Percentiles rank a stretch among this genome's conserved stretches.
Conservation (phyloP, 2,888 invertebrate genomes). For the Ligdia adustata region DNA sequence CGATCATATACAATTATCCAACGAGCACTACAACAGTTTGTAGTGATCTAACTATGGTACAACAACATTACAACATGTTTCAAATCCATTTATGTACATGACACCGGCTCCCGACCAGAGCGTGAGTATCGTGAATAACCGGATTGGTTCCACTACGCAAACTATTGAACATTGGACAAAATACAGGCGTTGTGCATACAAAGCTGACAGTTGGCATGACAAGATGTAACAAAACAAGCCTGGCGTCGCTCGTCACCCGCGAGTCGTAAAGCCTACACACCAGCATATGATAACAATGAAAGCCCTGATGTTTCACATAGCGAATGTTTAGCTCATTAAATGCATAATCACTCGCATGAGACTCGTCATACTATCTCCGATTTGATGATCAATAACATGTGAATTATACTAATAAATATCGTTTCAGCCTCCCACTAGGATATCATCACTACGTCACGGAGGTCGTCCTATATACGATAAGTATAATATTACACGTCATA, state of each 20-base stretch:
- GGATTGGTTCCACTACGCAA: slow-evolving; percentile 24
- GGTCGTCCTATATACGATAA: too few species aligned
- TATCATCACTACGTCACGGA: too few species aligned
- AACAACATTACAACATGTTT: background rate
- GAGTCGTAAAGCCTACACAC: slow-evolving; percentile 25
- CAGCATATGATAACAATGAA: slow-evolving; percentile 32
- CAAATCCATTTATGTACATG: background rate
- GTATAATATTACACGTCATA: too few species aligned
- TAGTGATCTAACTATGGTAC: too few species aligned
- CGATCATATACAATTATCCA: too few species aligned
- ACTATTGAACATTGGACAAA: slow-evolving; percentile 7
- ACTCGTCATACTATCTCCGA: slow-evolving; percentile 12
- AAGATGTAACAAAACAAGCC: slow-evolving; percentile 11
- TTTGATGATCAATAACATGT: slow-evolving; percentile 6
- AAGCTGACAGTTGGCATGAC: slow-evolving; percentile 24
- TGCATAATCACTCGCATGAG: slow-evolving; percentile 19
- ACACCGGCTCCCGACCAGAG: background rate
- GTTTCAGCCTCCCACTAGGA: too few species aligned
- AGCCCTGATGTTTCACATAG: slow-evolving; percentile 24
- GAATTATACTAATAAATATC: too few species aligned
- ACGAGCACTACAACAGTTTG: too few species aligned
- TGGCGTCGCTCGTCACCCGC: slow-evolving; percentile 21
- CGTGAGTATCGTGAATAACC: slow-evolving; percentile 19
- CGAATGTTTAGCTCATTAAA: slow-evolving; percentile 28
- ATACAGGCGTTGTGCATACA: slow-evolving; percentile 20